These are phyloP conservation scores for Amblyraja radiata DNA, from an alignment of 2,797 vertebrate genomes.

Conservation along the genomic window DNA sequence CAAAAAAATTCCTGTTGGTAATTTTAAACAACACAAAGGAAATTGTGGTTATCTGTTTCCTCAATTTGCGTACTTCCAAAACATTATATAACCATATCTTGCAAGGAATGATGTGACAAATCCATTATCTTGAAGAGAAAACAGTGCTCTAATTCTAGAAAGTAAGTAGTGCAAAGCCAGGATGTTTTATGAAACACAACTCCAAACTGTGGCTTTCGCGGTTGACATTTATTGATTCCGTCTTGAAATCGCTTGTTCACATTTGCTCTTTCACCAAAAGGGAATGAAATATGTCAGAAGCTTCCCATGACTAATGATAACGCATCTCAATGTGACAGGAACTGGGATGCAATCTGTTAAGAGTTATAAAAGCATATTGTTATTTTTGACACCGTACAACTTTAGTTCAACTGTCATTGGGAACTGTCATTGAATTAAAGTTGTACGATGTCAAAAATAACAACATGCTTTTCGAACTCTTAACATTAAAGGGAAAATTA, in stretches of 20 bases:
- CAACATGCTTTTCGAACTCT: too few relatives aligned
- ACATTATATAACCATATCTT: neutral
- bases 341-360: too few relatives aligned
- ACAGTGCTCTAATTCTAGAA: neutral
- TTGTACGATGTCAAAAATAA: too few relatives aligned
- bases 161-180: neutral
- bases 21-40: slow-evolving; percentile 15
- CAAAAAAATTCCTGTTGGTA: slow-evolving; percentile 30
- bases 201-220: neutral
- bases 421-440: too few relatives aligned
- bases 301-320: neutral
- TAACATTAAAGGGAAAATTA: too few relatives aligned
- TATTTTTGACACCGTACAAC: neutral
- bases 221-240: neutral
- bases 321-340: neutral
- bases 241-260: neutral
- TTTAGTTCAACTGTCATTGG: neutral
- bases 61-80: neutral
- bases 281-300: neutral
- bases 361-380: neutral
- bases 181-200: neutral
- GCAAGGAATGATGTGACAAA: neutral
- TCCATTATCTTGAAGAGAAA: slow-evolving; percentile 13
- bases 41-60: slow-evolving; percentile 26
- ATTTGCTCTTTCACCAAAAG: neutral